Evolutionary conservation across 2,797 vertebrate genomes (phyloP).

Genomic region (Crocidura indochinensis): DNA sequence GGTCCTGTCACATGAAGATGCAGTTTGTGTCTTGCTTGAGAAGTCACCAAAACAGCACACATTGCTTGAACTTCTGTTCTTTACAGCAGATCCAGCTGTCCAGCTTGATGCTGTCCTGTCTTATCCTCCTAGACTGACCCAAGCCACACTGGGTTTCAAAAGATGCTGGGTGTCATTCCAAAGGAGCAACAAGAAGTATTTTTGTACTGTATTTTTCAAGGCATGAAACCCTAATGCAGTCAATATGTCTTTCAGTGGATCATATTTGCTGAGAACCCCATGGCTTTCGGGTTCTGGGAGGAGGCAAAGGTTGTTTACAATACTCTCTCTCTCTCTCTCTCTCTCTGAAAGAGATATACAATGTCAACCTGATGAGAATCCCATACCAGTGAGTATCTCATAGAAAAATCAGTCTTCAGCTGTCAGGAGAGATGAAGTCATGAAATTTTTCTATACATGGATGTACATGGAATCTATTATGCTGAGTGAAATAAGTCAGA

Average conservation of each 20-base stretch:
- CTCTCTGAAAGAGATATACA: neutral
- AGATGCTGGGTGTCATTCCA: neutral
- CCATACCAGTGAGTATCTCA: neutral
- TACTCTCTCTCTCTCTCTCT: no score
- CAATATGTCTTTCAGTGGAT: neutral
- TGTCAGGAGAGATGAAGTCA: no score
- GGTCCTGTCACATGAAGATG: no score
- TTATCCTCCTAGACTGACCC: no score
- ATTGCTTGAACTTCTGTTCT: no score
- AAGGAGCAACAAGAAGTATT: neutral
- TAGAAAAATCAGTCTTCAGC: no score
- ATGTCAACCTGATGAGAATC: fast-evolving
- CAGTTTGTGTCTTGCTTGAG: neutral
- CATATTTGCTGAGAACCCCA: neutral
- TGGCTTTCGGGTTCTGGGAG: fast-evolving
- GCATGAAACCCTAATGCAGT: neutral
- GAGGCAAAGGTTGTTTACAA: neutral
- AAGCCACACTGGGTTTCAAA: neutral
- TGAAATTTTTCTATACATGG: no score
- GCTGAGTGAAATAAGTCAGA: no score
- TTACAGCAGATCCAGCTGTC: no score
- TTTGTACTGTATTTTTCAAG: no score
- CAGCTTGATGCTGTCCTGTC: no score
- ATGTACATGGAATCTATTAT: no score
- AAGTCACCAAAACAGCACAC: neutral